Percentiles rank a stretch among this genome's conserved stretches.
These are phyloP conservation scores for Trisateles emortualis DNA, from an alignment of 2,888 invertebrate genomes.

Conservation along the genomic window DNA sequence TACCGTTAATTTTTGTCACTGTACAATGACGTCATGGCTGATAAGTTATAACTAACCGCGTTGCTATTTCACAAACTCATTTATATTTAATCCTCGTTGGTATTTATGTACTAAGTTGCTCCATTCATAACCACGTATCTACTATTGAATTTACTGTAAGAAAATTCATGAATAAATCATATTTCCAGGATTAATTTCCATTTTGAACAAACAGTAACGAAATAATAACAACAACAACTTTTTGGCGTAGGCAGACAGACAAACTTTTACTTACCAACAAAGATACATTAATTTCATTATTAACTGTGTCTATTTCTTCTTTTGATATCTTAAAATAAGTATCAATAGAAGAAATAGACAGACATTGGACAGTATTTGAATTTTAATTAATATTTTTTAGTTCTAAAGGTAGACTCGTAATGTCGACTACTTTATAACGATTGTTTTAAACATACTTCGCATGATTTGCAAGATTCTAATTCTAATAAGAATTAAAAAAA, in stretches of 20 bases:
- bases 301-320: background rate
- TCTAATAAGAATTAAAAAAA: too few relatives aligned
- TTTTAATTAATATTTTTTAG: too few relatives aligned
- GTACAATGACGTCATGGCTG: slow-evolving; percentile 62
- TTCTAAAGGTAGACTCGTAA: too few relatives aligned
- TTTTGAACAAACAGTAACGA: slow-evolving; percentile 4
- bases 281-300: background rate
- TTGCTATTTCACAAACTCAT: slow-evolving; percentile 1
- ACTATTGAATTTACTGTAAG: background rate
- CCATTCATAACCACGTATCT: slow-evolving; percentile 4
- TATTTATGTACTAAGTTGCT: background rate
- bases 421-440: too few relatives aligned
- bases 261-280: too few relatives aligned
- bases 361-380: too few relatives aligned
- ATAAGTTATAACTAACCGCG: slow-evolving; percentile 15
- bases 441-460: too few relatives aligned
- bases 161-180: slow-evolving; percentile 6
- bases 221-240: slow-evolving; percentile 7
- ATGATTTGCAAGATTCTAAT: too few relatives aligned
- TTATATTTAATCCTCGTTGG: slow-evolving; percentile 13
- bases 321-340: too few relatives aligned
- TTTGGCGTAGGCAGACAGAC: background rate
- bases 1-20: slow-evolving; percentile 66
- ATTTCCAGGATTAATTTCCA: slow-evolving; percentile 4
- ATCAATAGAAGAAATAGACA: too few relatives aligned